These are phyloP conservation scores for Vidua chalybeata DNA, from an alignment of 2,113 vertebrate species.

Conservation along the genomic window DNA sequence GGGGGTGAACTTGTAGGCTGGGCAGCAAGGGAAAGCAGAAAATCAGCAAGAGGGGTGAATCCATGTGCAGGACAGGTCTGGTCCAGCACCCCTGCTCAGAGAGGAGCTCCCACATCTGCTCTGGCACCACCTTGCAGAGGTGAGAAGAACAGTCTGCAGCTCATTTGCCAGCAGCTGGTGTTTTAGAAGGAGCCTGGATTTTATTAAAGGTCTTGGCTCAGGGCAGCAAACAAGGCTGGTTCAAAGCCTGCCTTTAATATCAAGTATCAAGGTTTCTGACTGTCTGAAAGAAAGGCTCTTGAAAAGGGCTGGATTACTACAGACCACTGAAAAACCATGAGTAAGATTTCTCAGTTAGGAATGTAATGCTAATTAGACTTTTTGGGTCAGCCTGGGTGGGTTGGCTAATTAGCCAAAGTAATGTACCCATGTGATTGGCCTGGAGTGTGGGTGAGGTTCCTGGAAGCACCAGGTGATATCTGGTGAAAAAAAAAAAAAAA, in stretches of 20 bases:
- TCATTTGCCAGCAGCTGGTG: conserved; percentile 14
- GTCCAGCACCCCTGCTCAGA: neutral
- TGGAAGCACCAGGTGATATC: conserved; percentile 59
- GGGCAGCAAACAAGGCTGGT: conserved; percentile 22
- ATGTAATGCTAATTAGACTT: conserved; percentile 33
- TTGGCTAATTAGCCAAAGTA: conserved; percentile 59
- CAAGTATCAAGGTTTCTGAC: conserved; percentile 16
- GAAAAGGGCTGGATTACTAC: neutral
- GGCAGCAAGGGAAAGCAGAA: neutral
- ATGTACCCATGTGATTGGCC: conserved; percentile 52
- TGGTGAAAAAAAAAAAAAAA: neutral
- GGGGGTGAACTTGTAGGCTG: neutral
- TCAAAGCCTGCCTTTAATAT: conserved; percentile 50
- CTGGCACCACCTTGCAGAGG: conserved; percentile 8
- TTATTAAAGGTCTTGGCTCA: conserved; percentile 55
- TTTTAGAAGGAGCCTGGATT: conserved; percentile 1
- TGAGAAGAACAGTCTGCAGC: conserved; percentile 6
- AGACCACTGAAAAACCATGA: conserved; percentile 49
- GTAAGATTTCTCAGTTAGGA: conserved; percentile 53
- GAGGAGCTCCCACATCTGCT: neutral
- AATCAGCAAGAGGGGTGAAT: neutral
- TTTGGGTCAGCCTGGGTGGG: conserved; percentile 63
- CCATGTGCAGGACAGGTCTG: conserved; percentile 21
- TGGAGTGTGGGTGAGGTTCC: conserved; percentile 64
- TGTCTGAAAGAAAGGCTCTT: conserved; percentile 13